Percentiles rank a stretch among this genome's conserved stretches.
phyloP scores from a whole-genome alignment of 1,140 invertebrate species.

The Mya arenaria region DNA sequence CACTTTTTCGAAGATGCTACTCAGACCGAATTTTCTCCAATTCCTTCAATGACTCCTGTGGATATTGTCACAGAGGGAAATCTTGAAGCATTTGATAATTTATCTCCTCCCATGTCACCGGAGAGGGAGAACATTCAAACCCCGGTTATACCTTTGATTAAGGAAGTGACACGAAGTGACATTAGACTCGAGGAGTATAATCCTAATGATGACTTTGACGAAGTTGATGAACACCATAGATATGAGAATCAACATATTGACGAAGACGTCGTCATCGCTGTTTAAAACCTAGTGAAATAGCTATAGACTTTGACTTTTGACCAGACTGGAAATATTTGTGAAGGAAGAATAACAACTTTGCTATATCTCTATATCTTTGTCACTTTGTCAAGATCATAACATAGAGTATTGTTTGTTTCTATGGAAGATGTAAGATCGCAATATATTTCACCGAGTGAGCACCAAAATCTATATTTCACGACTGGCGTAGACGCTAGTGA shows the following conservation, averaged over 20 bases:
- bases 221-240: not conserved
- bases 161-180: constrained; percentile 45
- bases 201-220: constrained; percentile 22
- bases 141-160: constrained; percentile 42
- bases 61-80: constrained; percentile 1
- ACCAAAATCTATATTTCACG: too few species aligned
- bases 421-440: too few species aligned
- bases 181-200: constrained; percentile 45
- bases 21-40: constrained; percentile 51
- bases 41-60: constrained; percentile 36
- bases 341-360: too few species aligned
- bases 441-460: too few species aligned
- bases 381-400: too few species aligned
- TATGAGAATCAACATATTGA: constrained; percentile 2
- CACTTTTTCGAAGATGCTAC: constrained; percentile 39
- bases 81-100: not conserved
- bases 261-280: constrained; percentile 8
- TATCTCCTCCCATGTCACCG: not conserved
- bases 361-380: too few species aligned
- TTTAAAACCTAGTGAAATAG: too few species aligned
- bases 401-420: too few species aligned
- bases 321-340: too few species aligned
- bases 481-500: too few species aligned
- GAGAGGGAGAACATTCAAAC: not conserved
- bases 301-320: too few species aligned